Evolutionary conservation across 2,797 vertebrate species (phyloP).

Genomic region (Pagetopsis macropterus): DNA sequence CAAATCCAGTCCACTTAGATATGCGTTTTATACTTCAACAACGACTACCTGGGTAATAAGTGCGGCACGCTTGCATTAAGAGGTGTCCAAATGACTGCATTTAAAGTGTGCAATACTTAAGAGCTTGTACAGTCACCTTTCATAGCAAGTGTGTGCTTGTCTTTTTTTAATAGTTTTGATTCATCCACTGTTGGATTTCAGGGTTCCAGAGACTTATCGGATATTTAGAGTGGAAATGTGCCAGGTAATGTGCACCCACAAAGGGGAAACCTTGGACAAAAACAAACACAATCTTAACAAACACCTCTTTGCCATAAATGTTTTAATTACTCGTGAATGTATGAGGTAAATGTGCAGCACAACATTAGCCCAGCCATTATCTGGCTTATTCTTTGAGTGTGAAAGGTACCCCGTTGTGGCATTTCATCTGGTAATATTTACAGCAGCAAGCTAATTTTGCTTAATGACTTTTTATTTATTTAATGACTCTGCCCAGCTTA

Average conservation of each 20-base stretch:
- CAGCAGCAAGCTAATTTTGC: slow-evolving; percentile 63
- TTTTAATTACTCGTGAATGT: slow-evolving; percentile 4
- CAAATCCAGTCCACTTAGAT: slow-evolving; percentile 58
- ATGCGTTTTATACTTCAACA: slow-evolving; percentile 49
- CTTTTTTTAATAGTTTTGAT: slow-evolving; percentile 34
- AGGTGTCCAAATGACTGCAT: slow-evolving; percentile 43
- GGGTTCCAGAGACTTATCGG: slow-evolving; percentile 6
- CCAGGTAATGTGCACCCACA: not conserved
- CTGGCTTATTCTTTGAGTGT: slow-evolving; percentile 32
- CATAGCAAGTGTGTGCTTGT: slow-evolving; percentile 13
- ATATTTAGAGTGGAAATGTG: not conserved
- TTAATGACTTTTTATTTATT: slow-evolving; percentile 70
- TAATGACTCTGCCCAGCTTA: slow-evolving; percentile 55
- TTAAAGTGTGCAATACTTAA: slow-evolving; percentile 52
- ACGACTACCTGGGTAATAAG: slow-evolving; percentile 54
- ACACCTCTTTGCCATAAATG: not conserved
- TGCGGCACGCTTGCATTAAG: slow-evolving; percentile 45
- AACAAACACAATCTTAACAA: not conserved
- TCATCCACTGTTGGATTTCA: slow-evolving; percentile 17
- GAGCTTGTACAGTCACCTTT: slow-evolving; percentile 12
- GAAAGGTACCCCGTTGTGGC: slow-evolving; percentile 37
- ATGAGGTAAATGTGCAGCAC: slow-evolving; percentile 24
- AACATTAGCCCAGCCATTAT: slow-evolving; percentile 35
- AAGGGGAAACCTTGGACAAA: not conserved
- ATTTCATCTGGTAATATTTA: slow-evolving; percentile 69